These are phyloP conservation scores for Scyliorhinus canicula DNA, from an alignment of 2,797 vertebrate genomes.

Conservation along the genomic window DNA sequence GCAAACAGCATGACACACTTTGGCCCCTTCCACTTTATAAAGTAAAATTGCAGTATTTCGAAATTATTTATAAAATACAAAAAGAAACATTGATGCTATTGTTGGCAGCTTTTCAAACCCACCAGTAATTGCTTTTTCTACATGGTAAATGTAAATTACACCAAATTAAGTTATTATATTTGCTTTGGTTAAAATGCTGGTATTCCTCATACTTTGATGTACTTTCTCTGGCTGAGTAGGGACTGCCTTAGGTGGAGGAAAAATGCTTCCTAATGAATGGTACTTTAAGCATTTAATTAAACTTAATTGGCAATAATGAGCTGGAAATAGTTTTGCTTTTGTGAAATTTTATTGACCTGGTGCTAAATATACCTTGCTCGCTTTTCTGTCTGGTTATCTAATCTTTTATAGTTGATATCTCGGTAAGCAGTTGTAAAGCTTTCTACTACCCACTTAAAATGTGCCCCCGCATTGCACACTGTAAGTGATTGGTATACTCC, in stretches of 20 bases:
- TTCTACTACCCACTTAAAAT: background rate
- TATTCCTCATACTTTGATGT: conserved; percentile 6
- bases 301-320: conserved; percentile 7
- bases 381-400: background rate
- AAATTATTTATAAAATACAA: background rate
- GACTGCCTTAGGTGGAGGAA: background rate
- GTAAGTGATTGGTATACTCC: background rate
- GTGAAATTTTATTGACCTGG: background rate
- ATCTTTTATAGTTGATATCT: background rate
- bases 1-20: background rate
- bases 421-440: background rate
- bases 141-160: background rate
- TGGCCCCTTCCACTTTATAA: background rate
- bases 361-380: background rate
- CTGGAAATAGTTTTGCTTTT: conserved; percentile 1
- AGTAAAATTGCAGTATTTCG: background rate
- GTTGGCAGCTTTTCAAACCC: background rate
- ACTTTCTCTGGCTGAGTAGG: background rate
- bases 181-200: background rate
- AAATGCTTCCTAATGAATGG: conserved; percentile 4
- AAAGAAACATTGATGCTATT: background rate
- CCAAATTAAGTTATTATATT: background rate
- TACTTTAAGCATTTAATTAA: conserved; percentile 25
- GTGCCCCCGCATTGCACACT: background rate
- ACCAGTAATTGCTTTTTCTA: background rate